Evolutionary conservation across 2,888 invertebrate genomes (phyloP), one percentile per base, ranked within the genome.

Genomic region (Drosophila demipolita): DNA sequence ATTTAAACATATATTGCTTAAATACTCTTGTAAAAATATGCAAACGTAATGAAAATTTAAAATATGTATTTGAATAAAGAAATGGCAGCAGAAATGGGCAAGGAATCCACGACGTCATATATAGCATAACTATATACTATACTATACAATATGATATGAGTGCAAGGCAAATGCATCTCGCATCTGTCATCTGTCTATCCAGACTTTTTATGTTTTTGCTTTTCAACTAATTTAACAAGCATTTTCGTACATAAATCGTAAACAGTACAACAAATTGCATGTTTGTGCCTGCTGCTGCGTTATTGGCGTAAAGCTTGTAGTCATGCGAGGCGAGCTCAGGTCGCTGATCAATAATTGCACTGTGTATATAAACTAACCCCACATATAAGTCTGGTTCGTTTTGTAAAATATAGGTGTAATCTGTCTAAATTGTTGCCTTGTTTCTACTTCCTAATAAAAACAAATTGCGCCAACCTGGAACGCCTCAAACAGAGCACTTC

Each of bases 81-180:
- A 59, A 64, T 67, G 77, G 59, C 69, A 70, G 32, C 32, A 32
- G 77, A 71, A 69, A 78, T 63, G 64, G 72, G 66, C 75, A 78
- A 88, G 78, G 75, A 80, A 85, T 84, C 92, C 91, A 91, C 91
- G 91, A 91, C 92, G 80, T 91, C 90, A 90, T 92, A 87, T 92
- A 83, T 89, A 85, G 82, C 91, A 91, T 90, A 82, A 82, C 57
- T 69, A 52, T 42, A 42, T 32, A 40, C 26, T 55, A 29, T 35
- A 26, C 66, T 66, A 66, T 66, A 48, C 32, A 36, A 38, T 49
- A 40, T 40, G 17, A 61, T 53, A 45, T 53, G 38, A 60, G 35
- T 53, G 59, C 52, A 33, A 45, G 38, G 49, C 69, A 57, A 55
- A 42, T 55, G 66, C 67, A 54, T 36, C 20, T 12, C 20, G 15